Evolutionary conservation across 2,888 invertebrate genomes (phyloP).

Genomic region (Amphimallon solstitiale): DNA sequence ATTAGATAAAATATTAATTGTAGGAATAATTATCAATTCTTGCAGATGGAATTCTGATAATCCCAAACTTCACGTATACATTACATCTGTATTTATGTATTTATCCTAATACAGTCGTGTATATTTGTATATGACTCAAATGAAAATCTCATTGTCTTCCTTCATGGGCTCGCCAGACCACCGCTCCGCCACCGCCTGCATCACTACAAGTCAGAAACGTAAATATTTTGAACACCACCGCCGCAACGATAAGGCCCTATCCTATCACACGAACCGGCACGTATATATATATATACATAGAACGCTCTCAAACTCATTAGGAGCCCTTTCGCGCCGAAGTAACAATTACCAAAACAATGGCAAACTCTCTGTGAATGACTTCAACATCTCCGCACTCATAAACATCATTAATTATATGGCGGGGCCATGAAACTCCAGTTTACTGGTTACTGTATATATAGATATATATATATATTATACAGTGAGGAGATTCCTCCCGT

Average conservation of each 20-base stretch:
- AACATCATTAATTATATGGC: constrained; percentile 16
- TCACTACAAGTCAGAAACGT: not conserved
- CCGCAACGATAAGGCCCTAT: not conserved
- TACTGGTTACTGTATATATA: too few relatives aligned
- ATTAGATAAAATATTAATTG: too few relatives aligned
- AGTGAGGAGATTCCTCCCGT: not conserved
- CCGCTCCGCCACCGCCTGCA: too few relatives aligned
- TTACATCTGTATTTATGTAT: too few relatives aligned
- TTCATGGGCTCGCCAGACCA: not conserved
- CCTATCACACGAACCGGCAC: not conserved
- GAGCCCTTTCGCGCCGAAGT: not conserved
- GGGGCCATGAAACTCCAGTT: not conserved
- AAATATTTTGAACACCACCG: not conserved
- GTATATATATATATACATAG: too few relatives aligned
- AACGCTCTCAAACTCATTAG: not conserved
- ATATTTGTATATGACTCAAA: too few relatives aligned
- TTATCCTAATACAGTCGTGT: too few relatives aligned
- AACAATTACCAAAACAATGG: constrained; percentile 14
- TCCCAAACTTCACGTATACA: too few relatives aligned
- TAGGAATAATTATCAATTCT: too few relatives aligned
- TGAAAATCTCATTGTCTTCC: too few relatives aligned
- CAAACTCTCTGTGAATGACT: not conserved
- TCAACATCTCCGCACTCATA: constrained; percentile 2
- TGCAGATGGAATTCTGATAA: too few relatives aligned
- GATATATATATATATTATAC: not conserved